Base-by-base conservation (phyloP, 2,888 invertebrate genomes). In the Brachyopa scutellaris region DNA sequence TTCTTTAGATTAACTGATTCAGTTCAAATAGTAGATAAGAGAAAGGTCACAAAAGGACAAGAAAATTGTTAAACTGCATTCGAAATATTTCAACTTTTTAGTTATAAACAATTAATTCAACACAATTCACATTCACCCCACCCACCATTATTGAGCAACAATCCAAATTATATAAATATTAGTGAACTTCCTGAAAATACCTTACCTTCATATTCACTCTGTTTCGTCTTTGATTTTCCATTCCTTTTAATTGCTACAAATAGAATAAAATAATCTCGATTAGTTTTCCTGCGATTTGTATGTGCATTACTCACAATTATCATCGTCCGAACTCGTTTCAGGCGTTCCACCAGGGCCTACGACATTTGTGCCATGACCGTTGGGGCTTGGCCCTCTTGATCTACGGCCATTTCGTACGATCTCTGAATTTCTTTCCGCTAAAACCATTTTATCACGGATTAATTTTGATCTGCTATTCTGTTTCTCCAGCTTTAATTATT, bases 361-460 rank as follows among this genome's bases (percentile, higher is more conserved):
- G 6, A 84, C 84, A 67, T 84, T 84, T 5, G 85, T 85, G 2
- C 87, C 85, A 91, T 95, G 95, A 84, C 93, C 94, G 92, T 96
- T 97, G 86, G 97, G 97, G 93, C 97, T 97, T 89, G 97, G 96
- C 90, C 97, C 97, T 90, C 96, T 93, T 87, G 97, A 97, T 91
- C 97, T 94, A 88, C 96, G 94, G 85, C 97, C 97, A 92, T 96
- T 96, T 88, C 96, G 93, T 87, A 95, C 92, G 86, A 93, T 94
- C 90, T 97, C 96, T 87, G 93, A 93, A 92, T 95, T 96, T 92
- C 96, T 94, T 90, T 97, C 97, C 29, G 96, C 96, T 90, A 97
- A 93, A 90, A 97, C 97, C 97, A 97, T 97, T 90, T 91, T 93
- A 82, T 89, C 88, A 78, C 89, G 87, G 76, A 89, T 89, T 74